These are phyloP conservation scores for Drosophila saltans DNA, from an alignment of 1,140 invertebrate species.

Conservation along the genomic window DNA sequence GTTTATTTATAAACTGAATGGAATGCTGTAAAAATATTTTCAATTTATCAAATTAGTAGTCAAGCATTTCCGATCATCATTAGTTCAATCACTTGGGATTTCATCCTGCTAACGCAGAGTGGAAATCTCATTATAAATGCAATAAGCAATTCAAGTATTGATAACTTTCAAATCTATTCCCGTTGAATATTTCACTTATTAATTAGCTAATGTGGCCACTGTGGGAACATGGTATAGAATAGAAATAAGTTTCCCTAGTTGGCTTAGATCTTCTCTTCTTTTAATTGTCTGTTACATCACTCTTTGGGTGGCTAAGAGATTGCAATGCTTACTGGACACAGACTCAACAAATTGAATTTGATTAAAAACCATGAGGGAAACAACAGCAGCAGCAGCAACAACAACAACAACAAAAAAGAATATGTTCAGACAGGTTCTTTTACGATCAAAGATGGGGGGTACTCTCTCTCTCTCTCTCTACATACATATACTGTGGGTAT, in stretches of 20 bases:
- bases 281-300: slow-evolving; percentile 19
- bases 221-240: neutral
- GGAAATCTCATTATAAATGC: neutral
- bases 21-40: neutral
- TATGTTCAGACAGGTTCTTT: slow-evolving; percentile 1
- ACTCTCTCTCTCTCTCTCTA: no score
- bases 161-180: neutral
- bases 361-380: slow-evolving; percentile 13
- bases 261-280: slow-evolving; percentile 11
- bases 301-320: slow-evolving; percentile 20
- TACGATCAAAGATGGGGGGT: no score
- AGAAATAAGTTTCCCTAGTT: neutral
- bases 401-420: neutral
- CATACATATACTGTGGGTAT: neutral
- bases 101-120: neutral
- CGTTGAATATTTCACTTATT: neutral
- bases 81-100: neutral
- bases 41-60: neutral
- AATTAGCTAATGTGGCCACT: neutral
- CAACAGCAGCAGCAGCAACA: neutral
- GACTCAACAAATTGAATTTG: slow-evolving; percentile 22
- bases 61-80: neutral
- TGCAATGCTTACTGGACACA: slow-evolving; percentile 9
- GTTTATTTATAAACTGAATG: neutral
- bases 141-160: neutral